phyloP scores from a whole-genome alignment of 2,888 invertebrate species.

The Ypsolopha sequella region DNA sequence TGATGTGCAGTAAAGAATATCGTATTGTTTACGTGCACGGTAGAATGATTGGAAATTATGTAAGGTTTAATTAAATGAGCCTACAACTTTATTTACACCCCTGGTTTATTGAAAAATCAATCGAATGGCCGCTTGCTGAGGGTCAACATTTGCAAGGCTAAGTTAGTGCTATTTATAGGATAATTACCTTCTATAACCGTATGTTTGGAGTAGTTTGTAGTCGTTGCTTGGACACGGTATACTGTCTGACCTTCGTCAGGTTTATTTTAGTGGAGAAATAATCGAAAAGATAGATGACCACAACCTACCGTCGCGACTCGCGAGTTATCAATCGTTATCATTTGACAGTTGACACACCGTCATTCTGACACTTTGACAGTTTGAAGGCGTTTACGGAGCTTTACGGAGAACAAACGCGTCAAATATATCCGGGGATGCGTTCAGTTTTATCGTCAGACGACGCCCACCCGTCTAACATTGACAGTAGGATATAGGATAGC shows the following conservation, averaged over 20 bases:
- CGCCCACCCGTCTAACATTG: too few relatives aligned
- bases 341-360: not conserved
- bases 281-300: not conserved
- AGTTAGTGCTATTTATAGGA: not conserved
- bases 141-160: conserved; percentile 8
- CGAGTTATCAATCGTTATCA: conserved; percentile 4
- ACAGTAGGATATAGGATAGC: too few relatives aligned
- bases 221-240: not conserved
- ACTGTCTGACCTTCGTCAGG: not conserved
- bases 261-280: not conserved
- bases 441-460: too few relatives aligned
- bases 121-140: conserved; percentile 17
- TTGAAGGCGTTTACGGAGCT: not conserved
- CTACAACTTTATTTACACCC: conserved; percentile 29
- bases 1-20: too few relatives aligned
- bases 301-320: not conserved
- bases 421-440: too few relatives aligned
- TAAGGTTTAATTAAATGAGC: conserved; percentile 12
- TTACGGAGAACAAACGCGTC: too few relatives aligned
- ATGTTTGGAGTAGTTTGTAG: not conserved
- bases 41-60: conserved; percentile 10
- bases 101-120: conserved; percentile 49
- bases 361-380: not conserved
- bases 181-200: not conserved
- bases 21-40: too few relatives aligned